Base-by-base conservation (phyloP, 1,140 invertebrate species). In the Dendrolimus punctatus region DNA sequence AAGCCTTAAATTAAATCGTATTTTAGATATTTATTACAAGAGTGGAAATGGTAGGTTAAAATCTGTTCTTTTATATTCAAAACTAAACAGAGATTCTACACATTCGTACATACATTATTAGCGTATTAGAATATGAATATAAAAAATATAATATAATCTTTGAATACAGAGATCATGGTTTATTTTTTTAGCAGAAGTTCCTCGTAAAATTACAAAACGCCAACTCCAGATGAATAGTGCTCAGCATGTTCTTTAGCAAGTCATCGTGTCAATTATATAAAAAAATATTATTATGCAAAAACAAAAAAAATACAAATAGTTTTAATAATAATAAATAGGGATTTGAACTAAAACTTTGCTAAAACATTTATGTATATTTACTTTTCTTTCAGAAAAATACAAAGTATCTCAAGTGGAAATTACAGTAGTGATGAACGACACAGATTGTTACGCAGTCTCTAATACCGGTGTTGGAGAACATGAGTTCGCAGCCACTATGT, bases 11-110 rank as follows among this genome's bases (percentile, higher is more conserved):
- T 51, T 73, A 37, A 80, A 78, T 46, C 57, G 73, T 50, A 60
- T 80, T 44, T 58, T 80, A 39, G 77, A 78, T 58, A 76, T 80
- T 49, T 71, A 72, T 53, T 80, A 74, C 55, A 68, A 64, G 61
- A 70, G 67, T 49, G 47, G 60, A 43, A 60, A 65, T 46, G 49
- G 74, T 80, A 58, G 66, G 66, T 65, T 23, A 2, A 23, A 2
- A 23, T 23, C 23, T 23, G 23, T 23, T 23, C 23, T 23, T 23
- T 23, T 3, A 2, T 23, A 1, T 23, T 23, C 23, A 23, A 3
- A 23, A 23, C 23, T 23, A 23, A 23, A 23, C 23, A 3, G 1
- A 23, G 23, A 23, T 23, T 23, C 23, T 23, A 23, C 23, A 23
- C 23, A 23, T 23, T 23, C 23, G 23, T 23, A 23, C 23, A 23